A percentile compares a stretch with the other conserved stretches of the same genome.
phyloP scores from a whole-genome alignment of 2,888 invertebrate species.

The Oscheius sp. region DNA sequence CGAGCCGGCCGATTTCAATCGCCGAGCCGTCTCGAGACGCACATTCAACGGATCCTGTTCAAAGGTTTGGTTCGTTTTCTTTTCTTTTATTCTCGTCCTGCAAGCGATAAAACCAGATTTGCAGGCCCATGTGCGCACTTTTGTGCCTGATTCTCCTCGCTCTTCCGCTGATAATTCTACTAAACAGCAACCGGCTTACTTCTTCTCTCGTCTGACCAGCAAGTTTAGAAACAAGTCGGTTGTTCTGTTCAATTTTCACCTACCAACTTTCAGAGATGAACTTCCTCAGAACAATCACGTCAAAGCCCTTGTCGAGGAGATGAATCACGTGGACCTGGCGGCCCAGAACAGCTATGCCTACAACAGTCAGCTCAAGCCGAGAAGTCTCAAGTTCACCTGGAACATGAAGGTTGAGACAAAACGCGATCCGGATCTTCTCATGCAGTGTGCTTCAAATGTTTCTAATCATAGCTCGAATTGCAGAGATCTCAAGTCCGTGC shows the following conservation, averaged over 20 bases:
- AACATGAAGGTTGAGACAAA: constrained; percentile 7
- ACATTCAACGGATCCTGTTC: constrained; percentile 3
- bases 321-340: background rate
- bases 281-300: background rate
- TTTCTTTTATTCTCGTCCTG: background rate
- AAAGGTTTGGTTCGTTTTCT: constrained; percentile 16
- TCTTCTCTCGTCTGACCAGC: background rate
- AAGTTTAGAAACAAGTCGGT: background rate
- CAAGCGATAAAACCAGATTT: background rate
- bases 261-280: background rate
- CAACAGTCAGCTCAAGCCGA: background rate
- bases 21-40: background rate
- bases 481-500: background rate
- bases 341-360: background rate
- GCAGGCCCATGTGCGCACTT: constrained; percentile 6
- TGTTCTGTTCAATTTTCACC: background rate
- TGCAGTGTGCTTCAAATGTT: background rate
- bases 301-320: background rate
- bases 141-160: background rate
- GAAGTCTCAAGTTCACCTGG: constrained; percentile 17
- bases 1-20: background rate
- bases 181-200: background rate
- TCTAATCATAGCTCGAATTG: background rate
- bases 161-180: constrained; percentile 1
- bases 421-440: background rate